A percentile compares a stretch with the other conserved stretches of the same genome.
phyloP scores from a whole-genome alignment of 2,888 invertebrate genomes.

The Ptychoptera albimana region DNA sequence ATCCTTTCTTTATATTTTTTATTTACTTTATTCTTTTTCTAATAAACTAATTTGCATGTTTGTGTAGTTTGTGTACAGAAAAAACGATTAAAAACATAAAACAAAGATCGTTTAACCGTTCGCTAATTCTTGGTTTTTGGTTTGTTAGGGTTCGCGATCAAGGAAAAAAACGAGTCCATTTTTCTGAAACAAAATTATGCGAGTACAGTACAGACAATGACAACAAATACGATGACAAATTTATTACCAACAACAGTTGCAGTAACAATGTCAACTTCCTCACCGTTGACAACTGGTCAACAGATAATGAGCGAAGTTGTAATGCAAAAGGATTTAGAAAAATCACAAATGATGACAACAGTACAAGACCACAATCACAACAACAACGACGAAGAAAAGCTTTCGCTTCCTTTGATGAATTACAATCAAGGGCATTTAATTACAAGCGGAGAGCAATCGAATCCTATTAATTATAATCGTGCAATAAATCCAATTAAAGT shows the following conservation, averaged over 20 bases:
- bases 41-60: neutral
- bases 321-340: too few relatives aligned
- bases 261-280: neutral
- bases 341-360: neutral
- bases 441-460: conserved; percentile 11
- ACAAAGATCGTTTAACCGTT: neutral
- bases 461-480: neutral
- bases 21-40: conserved; percentile 4
- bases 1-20: neutral
- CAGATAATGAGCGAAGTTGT: neutral
- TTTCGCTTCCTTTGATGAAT: conserved; percentile 14
- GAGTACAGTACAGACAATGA: conserved; percentile 4
- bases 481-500: conserved; percentile 44
- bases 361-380: neutral
- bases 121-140: conserved; percentile 18
- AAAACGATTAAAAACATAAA: neutral
- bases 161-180: conserved; percentile 7
- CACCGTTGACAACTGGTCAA: neutral
- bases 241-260: conserved; percentile 1
- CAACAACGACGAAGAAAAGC: neutral
- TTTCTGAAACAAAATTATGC: conserved; percentile 4
- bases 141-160: conserved; percentile 10
- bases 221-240: conserved; percentile 3
- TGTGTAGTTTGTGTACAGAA: neutral
- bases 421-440: conserved; percentile 3